Evolutionary conservation across 2,888 invertebrate species (phyloP).

Genomic region (Thalpophila matura): DNA sequence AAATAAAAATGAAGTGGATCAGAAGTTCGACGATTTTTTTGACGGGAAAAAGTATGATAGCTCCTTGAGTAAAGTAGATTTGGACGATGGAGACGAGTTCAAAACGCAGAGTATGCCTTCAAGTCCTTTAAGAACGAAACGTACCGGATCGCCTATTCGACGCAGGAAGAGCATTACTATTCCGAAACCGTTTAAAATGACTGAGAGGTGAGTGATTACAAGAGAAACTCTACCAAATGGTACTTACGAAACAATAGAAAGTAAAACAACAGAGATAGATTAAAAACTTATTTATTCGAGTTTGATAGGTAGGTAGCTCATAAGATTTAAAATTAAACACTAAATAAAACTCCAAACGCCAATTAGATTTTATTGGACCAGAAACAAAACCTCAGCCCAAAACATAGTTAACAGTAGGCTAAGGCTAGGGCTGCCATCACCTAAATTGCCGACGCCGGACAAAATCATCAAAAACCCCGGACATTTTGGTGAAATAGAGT

Average conservation of each 20-base stretch:
- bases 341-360: too few species aligned
- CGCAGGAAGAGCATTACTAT: conserved; percentile 88
- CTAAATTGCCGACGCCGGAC: too few species aligned
- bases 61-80: conserved; percentile 44
- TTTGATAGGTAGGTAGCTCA: too few species aligned
- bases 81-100: conserved; percentile 76
- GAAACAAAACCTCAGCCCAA: too few species aligned
- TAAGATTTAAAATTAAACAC: too few species aligned
- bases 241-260: neutral
- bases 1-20: conserved; percentile 78
- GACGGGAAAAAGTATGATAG: conserved; percentile 71
- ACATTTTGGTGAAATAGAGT: too few species aligned
- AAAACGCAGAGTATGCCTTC: conserved; percentile 91
- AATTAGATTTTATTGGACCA: too few species aligned
- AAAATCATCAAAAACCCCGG: too few species aligned
- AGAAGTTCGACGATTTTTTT: conserved; percentile 84
- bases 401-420: too few species aligned
- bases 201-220: conserved; percentile 89
- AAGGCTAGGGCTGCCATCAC: too few species aligned
- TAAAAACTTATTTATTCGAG: too few species aligned
- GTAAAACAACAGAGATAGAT: neutral
- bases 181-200: conserved; percentile 93
- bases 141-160: conserved; percentile 70
- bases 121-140: conserved; percentile 87
- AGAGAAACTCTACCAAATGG: neutral